Base-by-base conservation (phyloP, 2,888 invertebrate genomes). In the Euspilapteryx auroguttella region DNA sequence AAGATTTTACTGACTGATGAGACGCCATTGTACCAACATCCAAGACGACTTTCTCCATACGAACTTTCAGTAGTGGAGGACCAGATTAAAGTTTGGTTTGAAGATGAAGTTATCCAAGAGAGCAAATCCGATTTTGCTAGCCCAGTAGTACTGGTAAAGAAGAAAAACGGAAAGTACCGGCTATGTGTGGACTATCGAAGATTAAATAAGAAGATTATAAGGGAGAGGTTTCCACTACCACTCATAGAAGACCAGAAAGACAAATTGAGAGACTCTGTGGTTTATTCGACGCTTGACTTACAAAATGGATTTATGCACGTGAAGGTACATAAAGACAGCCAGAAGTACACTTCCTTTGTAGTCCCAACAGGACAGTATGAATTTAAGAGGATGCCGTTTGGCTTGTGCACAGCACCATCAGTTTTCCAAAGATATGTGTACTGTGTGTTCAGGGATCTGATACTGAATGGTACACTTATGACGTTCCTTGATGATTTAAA, bases 351-450 rank as follows among this genome's bases (percentile, higher is more conserved):
- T 3, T 11, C 25, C 3, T 30, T 30, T 21, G 30, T 30, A 8
- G 25, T n/a, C 30, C 5, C 30, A 13, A 4, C 6, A 13, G 25
- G 30, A 7, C 25, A 25, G 6, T 25, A 25, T 13, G 25, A 30
- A 14, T 32, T 24, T 29, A n/a, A 8, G 6, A 15, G 12, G 12
- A 12, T 25, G 21, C 32, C 32, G 12, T 33, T 33, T 20, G 30
- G 30, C 7, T 13, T 30, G 4, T 17, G 2, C 13, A 33, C 12
- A 6, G 22, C 24, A 3, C 30, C 30, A 13, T 2, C 15, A n/a
- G 23, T 26, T 6, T 33, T 33, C 22, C n/a, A 5, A 2, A 10
- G 31, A 7, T 24, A 5, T 7, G 21, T 29, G 2, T 6, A 17
- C 12, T 11, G 14, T 4, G 14, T 24, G 7, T 23, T 31, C 8